These are phyloP conservation scores for Solenodon paradoxus DNA, from an alignment of 2,113 vertebrate genomes.

Conservation along the genomic window DNA sequence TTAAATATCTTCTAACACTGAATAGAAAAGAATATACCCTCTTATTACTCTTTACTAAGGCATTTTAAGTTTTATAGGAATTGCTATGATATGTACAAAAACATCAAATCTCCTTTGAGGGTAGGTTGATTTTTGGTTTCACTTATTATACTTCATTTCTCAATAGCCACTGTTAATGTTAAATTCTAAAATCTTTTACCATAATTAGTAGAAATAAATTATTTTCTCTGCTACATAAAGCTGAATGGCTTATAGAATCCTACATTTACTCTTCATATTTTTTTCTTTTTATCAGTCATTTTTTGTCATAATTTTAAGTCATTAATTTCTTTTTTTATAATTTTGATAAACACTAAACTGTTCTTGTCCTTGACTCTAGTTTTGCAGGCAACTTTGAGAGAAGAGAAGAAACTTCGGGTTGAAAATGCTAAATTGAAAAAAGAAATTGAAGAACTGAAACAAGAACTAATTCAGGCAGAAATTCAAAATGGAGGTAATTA, in stretches of 20 bases:
- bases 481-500: constrained; percentile 91
- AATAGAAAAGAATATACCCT: neutral
- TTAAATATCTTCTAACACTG: neutral
- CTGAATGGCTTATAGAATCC: neutral
- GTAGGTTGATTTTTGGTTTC: neutral
- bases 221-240: neutral
- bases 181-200: neutral
- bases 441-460: constrained; percentile 94
- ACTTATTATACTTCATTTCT: neutral
- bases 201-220: neutral
- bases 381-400: constrained; percentile 91
- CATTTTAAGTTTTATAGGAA: constrained; percentile 35
- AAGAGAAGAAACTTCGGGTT: constrained; percentile 96
- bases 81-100: neutral
- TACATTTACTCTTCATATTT: neutral
- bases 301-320: neutral
- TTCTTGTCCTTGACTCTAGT: constrained; percentile 84
- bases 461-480: constrained; percentile 93
- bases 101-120: neutral
- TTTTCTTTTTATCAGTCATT: neutral
- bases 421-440: constrained; percentile 97
- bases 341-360: no score
- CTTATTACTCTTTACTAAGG: neutral
- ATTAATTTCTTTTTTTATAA: neutral
- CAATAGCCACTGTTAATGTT: neutral